Percentiles rank a stretch among this genome's conserved stretches.
Conservation (phyloP, 2,888 invertebrate species). For the Dasypogon diadema region DNA sequence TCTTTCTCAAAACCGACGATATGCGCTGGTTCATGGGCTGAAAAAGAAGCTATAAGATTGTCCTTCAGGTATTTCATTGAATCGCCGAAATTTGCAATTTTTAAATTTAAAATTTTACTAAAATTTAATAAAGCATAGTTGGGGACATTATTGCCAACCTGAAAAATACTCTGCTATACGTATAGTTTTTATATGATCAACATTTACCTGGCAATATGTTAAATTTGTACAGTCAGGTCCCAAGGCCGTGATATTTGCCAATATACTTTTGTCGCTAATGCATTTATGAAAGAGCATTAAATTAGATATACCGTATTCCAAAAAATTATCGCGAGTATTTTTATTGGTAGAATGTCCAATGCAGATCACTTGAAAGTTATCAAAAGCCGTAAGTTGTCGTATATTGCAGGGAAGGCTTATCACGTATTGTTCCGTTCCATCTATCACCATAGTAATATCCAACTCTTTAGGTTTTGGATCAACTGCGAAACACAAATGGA, state of each 20-base stretch:
- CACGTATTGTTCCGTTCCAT: slow-evolving; percentile 64
- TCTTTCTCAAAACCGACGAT: slow-evolving; percentile 65
- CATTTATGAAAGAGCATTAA: slow-evolving; percentile 65
- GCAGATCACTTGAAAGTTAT: slow-evolving; percentile 64
- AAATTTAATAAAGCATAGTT: slow-evolving; percentile 65
- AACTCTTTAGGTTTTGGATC: slow-evolving; percentile 61
- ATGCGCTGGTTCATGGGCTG: slow-evolving; percentile 74
- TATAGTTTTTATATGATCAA: background rate
- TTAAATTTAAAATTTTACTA: slow-evolving; percentile 60
- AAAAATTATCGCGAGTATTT: background rate
- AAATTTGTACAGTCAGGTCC: slow-evolving; percentile 67
- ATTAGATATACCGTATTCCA: slow-evolving; percentile 62
- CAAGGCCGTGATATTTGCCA: slow-evolving; percentile 66
- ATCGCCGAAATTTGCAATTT: slow-evolving; percentile 62
- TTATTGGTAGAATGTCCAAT: slow-evolving; percentile 60
- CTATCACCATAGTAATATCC: slow-evolving; percentile 62
- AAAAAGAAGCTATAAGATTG: slow-evolving; percentile 73
- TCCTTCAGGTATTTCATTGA: slow-evolving; percentile 73
- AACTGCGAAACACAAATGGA: slow-evolving; percentile 64
- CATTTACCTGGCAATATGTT: slow-evolving; percentile 64
- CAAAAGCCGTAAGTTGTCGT: slow-evolving; percentile 60
- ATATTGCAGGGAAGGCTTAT: slow-evolving; percentile 62
- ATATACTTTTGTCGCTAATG: slow-evolving; percentile 59
- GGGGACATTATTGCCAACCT: slow-evolving; percentile 64
- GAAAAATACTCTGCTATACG: background rate